These are phyloP conservation scores for Meriones unguiculatus DNA, from an alignment of 2,113 vertebrate species.

Conservation along the genomic window DNA sequence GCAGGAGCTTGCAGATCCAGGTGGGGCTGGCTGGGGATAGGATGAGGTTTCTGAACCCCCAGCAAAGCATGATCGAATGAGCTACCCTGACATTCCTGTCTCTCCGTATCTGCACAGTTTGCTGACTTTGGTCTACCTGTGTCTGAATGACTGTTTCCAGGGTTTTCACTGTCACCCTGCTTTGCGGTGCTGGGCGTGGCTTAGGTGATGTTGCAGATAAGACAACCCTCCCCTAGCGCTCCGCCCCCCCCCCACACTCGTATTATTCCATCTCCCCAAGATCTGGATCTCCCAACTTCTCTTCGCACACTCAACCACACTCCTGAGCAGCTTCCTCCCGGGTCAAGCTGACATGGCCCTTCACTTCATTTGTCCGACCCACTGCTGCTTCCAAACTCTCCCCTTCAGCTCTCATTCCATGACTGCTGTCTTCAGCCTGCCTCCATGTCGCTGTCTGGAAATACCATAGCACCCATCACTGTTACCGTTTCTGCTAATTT, in stretches of 20 bases:
- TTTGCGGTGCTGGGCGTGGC: background rate
- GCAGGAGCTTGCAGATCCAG: background rate
- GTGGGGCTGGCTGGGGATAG: background rate
- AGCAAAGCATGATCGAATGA: background rate
- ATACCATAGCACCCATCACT: background rate
- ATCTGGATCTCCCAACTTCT: background rate
- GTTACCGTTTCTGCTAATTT: background rate
- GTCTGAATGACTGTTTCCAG: background rate
- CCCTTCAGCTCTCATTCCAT: background rate
- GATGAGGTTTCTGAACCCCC: background rate
- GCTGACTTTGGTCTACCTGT: background rate
- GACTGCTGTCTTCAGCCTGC: background rate
- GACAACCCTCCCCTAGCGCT: background rate
- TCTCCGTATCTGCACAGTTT: background rate
- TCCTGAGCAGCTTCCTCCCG: background rate
- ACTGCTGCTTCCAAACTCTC: background rate
- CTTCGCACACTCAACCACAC: background rate
- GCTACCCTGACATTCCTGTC: background rate
- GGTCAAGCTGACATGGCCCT: background rate
- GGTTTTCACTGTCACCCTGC: background rate
- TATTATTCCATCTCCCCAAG: background rate
- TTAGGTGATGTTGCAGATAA: background rate
- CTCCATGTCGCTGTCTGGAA: background rate
- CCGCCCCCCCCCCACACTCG: no score
- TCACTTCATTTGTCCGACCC: background rate